A percentile compares a stretch with the other conserved stretches of the same genome.
Conservation (phyloP, 2,797 vertebrate species). For the Distichodus sexfasciatus region DNA sequence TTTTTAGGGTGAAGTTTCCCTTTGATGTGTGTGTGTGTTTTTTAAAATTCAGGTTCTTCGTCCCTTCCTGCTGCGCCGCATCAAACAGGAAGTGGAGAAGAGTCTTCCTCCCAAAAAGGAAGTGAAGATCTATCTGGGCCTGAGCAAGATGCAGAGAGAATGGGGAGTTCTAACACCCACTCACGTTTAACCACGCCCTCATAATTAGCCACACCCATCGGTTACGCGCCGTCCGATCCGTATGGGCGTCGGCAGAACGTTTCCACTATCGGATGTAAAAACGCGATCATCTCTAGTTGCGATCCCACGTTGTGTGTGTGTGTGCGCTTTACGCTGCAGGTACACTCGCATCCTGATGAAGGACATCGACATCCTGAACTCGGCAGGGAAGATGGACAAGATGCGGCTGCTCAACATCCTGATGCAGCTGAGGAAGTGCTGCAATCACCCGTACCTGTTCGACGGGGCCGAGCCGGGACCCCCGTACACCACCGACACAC, state of each 20-base stretch:
- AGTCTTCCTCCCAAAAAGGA: constrained; percentile 87
- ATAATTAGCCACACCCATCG: too few relatives aligned
- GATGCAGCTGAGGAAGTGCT: constrained; percentile 87
- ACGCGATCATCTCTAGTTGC: too few relatives aligned
- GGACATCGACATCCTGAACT: constrained; percentile 87
- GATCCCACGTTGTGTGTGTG: not conserved
- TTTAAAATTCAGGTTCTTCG: constrained; percentile 82
- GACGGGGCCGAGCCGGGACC: constrained; percentile 86
- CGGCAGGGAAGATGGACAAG: constrained; percentile 87
- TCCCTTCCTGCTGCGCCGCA: constrained; percentile 83
- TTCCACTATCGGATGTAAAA: too few relatives aligned
- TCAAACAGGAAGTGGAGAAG: constrained; percentile 87
- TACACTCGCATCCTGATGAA: constrained; percentile 88
- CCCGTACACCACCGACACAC: constrained; percentile 85
- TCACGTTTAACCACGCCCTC: not conserved
- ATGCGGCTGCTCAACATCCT: constrained; percentile 85
- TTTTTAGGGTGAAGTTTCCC: too few relatives aligned
- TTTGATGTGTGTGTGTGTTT: not conserved
- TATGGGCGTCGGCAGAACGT: too few relatives aligned
- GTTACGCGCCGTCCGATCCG: too few relatives aligned
- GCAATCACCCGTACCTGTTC: constrained; percentile 86
- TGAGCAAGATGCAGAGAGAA: constrained; percentile 90
- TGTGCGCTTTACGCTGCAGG: constrained; percentile 67
- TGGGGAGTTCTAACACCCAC: constrained; percentile 68
- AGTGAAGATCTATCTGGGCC: constrained; percentile 87